Base-by-base conservation (phyloP, 2,888 invertebrate species). In the Trypoxylon attenuatum region DNA sequence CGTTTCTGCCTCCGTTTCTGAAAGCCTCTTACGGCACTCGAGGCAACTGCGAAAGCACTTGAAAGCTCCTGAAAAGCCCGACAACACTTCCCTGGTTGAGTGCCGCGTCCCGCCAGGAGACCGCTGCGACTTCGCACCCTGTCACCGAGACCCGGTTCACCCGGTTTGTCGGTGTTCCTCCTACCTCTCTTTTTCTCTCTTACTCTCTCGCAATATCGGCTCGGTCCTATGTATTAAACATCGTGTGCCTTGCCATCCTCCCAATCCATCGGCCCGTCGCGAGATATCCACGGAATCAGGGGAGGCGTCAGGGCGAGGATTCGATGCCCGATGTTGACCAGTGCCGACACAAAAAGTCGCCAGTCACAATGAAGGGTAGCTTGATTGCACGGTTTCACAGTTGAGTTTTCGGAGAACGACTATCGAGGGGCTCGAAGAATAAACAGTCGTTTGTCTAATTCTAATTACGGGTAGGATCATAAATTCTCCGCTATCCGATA, bases 41-140 rank as follows among this genome's bases (percentile, higher is more conserved):
- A 86, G 85, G 86, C 85, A 87, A 86, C 86, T 86, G 86, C 82
- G 82, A 86, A 87, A 85, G 86, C 85, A 86, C 86, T 87, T 86
- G 86, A 86, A 86, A 86, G 86, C 86, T 86, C 85, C 84, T 86
- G 86, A 87, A 87, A 87, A 86, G 86, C 86, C 79, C 84, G 82
- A 84, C 84, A 85, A 84, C 85, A 86, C 85, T 86, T 76, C 79
- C 82, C 82, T 81, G 82, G 81, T 84, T 85, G 86, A 85, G 86
- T 85, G 83, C 85, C 82, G 83, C 82, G 84, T 84, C 82, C 84
- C 82, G 73, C 81, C 73, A 78, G 81, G 76, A 78, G 81, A 79
- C 71, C 66, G 71, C 68, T 68, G 68, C 68, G 69, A 84, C 84
- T 85, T 86, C 82, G 80, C 86, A 84, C 85, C 83, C 81, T 84